Base-by-base conservation (phyloP, 2,888 invertebrate genomes). In the Chalcosyrphus nemorum region DNA sequence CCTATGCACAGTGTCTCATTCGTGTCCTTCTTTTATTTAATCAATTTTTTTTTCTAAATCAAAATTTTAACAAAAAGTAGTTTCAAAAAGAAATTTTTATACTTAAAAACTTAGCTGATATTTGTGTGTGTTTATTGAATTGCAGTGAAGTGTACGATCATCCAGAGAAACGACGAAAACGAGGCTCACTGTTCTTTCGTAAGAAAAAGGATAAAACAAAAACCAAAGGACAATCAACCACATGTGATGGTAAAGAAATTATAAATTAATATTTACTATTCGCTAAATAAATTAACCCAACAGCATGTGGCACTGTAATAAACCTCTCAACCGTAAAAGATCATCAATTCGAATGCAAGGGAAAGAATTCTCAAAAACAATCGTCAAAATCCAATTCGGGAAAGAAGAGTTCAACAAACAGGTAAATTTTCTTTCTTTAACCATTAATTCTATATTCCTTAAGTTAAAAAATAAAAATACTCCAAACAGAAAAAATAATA, bases 281-380 rank as follows among this genome's bases (percentile, higher is more conserved):
- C 80, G 91, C 21, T n/a, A n/a, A n/a, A n/a, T n/a, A n/a, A n/a
- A n/a, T n/a, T n/a, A n/a, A n/a, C n/a, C n/a, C n/a, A n/a, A n/a
- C 92, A 97, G 97, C 95, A 92, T 98, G 97, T 91, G 95, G 96
- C 86, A 95, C 95, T 87, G 96, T 95, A 65, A 96, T 97, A 61
- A 97, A 97, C 91, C 96, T 97, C 89, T 95, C 95, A 90, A 94
- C 95, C 27, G 97, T 97, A 91, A 97, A 97, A 91, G 98, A 98
- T 90, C 96, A 96, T 92, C 95, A 97, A 86, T 92, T 94, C 65
- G 96, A 97, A 89, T 98, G 97, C 91, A 94, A 94, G 81, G 88
- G 87, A 1, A 90, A 89, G 68, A 87, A 88, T 52, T 61, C 88
- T 4, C 88, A 75, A 63, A 87, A 87, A 56, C 86, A 87, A 76